Base-by-base conservation (phyloP, 2,888 invertebrate species). In the Hermaeophaga mercurialis region DNA sequence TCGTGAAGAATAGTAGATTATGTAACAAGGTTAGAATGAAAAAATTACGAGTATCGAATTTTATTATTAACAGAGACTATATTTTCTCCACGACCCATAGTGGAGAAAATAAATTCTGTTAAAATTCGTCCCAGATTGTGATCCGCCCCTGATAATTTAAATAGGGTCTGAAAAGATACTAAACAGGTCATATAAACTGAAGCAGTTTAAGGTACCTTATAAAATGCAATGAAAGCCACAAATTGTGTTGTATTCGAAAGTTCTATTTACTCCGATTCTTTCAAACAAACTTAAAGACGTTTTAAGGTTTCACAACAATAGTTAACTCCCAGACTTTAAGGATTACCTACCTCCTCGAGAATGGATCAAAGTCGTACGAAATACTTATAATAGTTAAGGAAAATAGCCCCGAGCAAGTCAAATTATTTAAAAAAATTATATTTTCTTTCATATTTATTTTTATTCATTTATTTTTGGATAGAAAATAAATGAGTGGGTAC, bases 201-300 rank as follows among this genome's bases (percentile, higher is more conserved):
- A 22, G 11, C 7, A 4, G 12, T 12, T 11, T 3, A 11, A 11
- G 14, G 14, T 41, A 41, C 19, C 22, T n/a, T 41, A 11, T 11
- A 22, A 41, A 41, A 41, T 22, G 41, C 22, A 41, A 41, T 22
- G 19, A 22, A 12, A 22, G 1, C 19, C 22, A 41, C n/a, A 22
- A 22, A 41, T 41, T 41, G 9, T 41, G 12, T 41, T 41, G 12
- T 41, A 19, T 41, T 41, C 24, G 11, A 41, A 41, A 38, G n/a
- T 38, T 31, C 31, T 31, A 31, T 31, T 31, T 31, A 31, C 11
- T 9, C 11, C 11, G n/a, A 11, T 31, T 31, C 12, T 31, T 31
- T 31, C 12, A 11, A 5, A 31, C n/a, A n/a, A 11, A 11, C 2
- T 31, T 31, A 5, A 11, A 31, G 12, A 31, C 31, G 12, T 31